phyloP scores from a whole-genome alignment of 2,888 invertebrate genomes.

The Thymelicus sylvestris region DNA sequence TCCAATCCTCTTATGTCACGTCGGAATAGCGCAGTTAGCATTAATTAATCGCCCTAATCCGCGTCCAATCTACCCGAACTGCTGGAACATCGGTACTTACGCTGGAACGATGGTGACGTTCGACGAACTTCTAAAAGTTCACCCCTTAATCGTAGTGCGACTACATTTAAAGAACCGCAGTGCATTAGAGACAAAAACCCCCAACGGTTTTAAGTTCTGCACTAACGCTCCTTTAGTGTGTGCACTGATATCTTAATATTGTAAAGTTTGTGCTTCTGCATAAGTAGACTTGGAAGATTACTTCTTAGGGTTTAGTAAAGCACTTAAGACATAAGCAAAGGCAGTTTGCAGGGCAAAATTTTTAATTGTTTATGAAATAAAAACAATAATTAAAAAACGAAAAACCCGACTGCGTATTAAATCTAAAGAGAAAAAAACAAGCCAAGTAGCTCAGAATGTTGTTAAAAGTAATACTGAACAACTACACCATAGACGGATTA shows the following conservation, averaged over 20 bases:
- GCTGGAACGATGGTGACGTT: constrained; percentile 19
- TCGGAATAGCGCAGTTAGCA: constrained; percentile 31
- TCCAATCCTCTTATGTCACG: constrained; percentile 35
- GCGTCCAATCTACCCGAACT: constrained; percentile 28
- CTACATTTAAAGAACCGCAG: constrained; percentile 14
- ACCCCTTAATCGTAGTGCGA: constrained; percentile 21
- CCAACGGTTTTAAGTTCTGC: not conserved
- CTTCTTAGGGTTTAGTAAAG: no score
- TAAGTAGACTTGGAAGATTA: no score
- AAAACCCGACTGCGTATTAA: no score
- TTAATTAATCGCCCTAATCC: constrained; percentile 34
- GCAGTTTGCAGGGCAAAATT: no score
- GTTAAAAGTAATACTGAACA: no score
- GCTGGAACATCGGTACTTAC: constrained; percentile 34
- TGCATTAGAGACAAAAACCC: constrained; percentile 9
- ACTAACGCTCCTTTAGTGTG: not conserved
- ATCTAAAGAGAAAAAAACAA: no score
- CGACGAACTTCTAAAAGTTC: constrained; percentile 31
- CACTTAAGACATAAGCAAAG: no score
- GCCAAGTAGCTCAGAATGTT: no score
- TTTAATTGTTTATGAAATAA: no score
- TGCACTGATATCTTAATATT: not conserved
- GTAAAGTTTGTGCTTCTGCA: not conserved
- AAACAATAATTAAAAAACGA: no score
- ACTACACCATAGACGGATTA: no score